These are phyloP conservation scores for Drosophila lacertosa DNA, from an alignment of 1,140 invertebrate species.

Conservation along the genomic window DNA sequence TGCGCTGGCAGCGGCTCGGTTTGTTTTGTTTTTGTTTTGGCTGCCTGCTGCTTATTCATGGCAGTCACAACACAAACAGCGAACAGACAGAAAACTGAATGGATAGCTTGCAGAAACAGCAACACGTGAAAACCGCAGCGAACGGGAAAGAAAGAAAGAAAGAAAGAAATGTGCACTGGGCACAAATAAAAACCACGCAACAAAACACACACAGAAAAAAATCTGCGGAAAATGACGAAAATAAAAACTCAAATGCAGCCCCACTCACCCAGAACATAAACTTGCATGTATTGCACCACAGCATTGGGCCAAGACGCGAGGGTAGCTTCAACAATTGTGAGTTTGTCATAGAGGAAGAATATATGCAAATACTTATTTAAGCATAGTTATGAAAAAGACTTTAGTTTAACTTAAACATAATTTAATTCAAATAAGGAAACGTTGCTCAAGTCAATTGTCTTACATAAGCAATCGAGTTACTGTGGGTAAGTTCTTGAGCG, in stretches of 20 bases:
- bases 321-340: constrained; percentile 26
- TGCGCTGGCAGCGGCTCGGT: too few relatives aligned
- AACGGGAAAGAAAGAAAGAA: constrained; percentile 17
- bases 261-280: constrained; percentile 53
- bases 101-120: constrained; percentile 66
- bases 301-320: constrained; percentile 26
- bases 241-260: constrained; percentile 68
- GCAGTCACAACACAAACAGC: constrained; percentile 59
- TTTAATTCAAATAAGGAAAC: too few relatives aligned
- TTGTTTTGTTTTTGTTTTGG: constrained; percentile 47
- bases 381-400: too few relatives aligned
- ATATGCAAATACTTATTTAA: too few relatives aligned
- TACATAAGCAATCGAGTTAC: too few relatives aligned
- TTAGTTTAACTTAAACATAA: too few relatives aligned
- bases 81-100: constrained; percentile 36
- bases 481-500: neutral
- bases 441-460: too few relatives aligned
- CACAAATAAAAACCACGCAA: constrained; percentile 16
- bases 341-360: too few relatives aligned
- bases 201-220: constrained; percentile 31
- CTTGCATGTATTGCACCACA: constrained; percentile 35
- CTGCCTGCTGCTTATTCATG: constrained; percentile 60
- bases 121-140: constrained; percentile 74
- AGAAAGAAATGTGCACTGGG: constrained; percentile 21
- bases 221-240: constrained; percentile 70